Conservation (phyloP, 2,797 vertebrate genomes). For the Fratercula arctica region DNA sequence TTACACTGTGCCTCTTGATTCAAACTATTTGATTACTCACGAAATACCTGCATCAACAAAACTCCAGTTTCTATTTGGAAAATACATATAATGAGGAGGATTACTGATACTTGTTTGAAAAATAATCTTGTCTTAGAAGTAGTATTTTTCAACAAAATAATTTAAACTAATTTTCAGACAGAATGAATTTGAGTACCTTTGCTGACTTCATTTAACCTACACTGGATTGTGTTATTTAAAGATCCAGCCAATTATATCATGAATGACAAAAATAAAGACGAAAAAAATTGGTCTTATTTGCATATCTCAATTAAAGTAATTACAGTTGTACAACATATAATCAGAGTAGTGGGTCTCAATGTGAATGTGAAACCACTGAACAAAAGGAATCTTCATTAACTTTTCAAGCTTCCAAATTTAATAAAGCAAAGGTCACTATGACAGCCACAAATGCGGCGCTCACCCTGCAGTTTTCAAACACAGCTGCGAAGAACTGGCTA, state of each 20-base stretch:
- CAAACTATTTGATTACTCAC: background rate
- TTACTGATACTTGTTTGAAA: background rate
- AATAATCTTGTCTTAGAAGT: background rate
- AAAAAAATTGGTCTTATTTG: conserved; percentile 36
- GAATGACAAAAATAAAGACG: conserved; percentile 33
- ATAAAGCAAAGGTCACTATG: conserved; percentile 39
- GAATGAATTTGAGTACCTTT: background rate
- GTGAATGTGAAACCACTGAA: conserved; percentile 41
- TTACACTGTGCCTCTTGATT: background rate
- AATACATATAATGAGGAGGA: background rate
- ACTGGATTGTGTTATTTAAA: background rate
- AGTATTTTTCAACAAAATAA: background rate
- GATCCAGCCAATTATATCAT: background rate
- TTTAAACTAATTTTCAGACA: background rate
- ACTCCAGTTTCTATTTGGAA: background rate
- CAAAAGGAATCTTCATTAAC: conserved; percentile 51
- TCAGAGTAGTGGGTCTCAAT: conserved; percentile 17
- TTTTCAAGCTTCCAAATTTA: conserved; percentile 66
- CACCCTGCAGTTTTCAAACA: background rate
- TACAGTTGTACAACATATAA: conserved; percentile 51
- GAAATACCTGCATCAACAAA: background rate
- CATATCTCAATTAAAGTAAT: conserved; percentile 55
- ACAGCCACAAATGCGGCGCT: conserved; percentile 33
- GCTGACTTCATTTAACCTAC: background rate
- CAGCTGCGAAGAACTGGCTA: background rate